Percentiles rank a stretch among this genome's conserved stretches.
phyloP scores from a whole-genome alignment of 2,797 vertebrate species.

The Myripristis murdjan region DNA sequence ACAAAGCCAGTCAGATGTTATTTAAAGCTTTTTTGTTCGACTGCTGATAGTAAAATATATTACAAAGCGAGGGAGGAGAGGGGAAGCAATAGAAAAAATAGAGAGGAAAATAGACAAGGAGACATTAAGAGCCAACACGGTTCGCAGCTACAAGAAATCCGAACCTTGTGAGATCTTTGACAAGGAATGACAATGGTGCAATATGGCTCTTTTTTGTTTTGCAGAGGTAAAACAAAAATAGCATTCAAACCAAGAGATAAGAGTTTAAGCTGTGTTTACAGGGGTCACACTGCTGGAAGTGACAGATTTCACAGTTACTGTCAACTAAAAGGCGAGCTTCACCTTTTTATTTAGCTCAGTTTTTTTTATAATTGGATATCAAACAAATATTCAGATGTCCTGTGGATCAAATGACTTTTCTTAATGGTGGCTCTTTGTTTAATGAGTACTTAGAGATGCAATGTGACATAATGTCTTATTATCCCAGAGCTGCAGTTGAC shows the following conservation, averaged over 20 bases:
- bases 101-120: neutral
- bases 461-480: neutral
- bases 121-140: neutral
- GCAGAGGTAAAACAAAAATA: neutral
- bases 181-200: neutral
- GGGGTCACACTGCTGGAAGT: neutral
- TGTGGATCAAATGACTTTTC: neutral
- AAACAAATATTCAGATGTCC: neutral
- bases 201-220: neutral
- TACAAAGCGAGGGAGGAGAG: too few relatives aligned
- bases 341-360: neutral
- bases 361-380: neutral
- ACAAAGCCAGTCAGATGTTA: slow-evolving; percentile 1
- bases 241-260: neutral
- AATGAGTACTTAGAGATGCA: neutral
- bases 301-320: neutral
- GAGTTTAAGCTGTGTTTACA: neutral
- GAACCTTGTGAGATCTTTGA: neutral
- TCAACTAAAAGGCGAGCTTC: neutral
- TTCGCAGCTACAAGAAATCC: neutral
- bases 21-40: slow-evolving; percentile 4
- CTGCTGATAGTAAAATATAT: neutral
- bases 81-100: neutral
- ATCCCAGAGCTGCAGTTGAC: neutral
- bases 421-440: neutral